Evolutionary conservation across 2,888 invertebrate species (phyloP).

Genomic region (Sympetrum striolatum): DNA sequence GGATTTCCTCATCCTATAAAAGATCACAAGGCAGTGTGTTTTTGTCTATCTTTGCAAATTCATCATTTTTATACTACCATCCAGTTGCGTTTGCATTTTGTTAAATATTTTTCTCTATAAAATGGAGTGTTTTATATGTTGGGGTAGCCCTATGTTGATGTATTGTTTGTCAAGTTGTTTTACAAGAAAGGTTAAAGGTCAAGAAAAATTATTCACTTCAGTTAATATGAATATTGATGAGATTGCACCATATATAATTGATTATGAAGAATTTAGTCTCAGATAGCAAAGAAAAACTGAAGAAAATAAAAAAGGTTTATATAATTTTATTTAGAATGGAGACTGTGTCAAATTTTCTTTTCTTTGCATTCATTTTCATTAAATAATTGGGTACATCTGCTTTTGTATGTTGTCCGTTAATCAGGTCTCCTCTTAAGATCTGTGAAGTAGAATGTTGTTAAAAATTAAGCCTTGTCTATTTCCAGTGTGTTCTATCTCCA

Average conservation of each 20-base stretch:
- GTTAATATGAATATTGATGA: not conserved
- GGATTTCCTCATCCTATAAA: not conserved
- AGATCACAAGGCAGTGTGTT: not conserved
- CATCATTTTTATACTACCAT: not conserved
- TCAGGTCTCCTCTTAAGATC: not conserved
- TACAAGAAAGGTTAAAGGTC: not conserved
- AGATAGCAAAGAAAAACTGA: not conserved
- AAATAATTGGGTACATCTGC: not conserved
- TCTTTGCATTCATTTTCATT: not conserved
- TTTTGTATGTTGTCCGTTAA: not conserved
- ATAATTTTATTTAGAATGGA: not conserved
- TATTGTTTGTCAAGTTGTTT: not conserved
- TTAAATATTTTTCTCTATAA: not conserved
- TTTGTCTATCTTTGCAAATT: not conserved
- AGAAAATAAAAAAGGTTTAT: not conserved
- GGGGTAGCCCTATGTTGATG: not conserved
- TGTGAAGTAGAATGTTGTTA: not conserved
- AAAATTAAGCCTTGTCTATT: not conserved
- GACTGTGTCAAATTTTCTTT: constrained; percentile 1
- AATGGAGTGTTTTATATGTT: not conserved
- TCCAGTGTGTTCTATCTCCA: not conserved
- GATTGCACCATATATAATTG: not conserved
- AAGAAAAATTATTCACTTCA: not conserved
- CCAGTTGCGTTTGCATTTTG: not conserved
- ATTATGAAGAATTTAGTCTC: not conserved